A percentile compares a stretch with the other conserved stretches of the same genome.
phyloP scores from a whole-genome alignment of 2,888 invertebrate species.

The Drosophila algonquin region DNA sequence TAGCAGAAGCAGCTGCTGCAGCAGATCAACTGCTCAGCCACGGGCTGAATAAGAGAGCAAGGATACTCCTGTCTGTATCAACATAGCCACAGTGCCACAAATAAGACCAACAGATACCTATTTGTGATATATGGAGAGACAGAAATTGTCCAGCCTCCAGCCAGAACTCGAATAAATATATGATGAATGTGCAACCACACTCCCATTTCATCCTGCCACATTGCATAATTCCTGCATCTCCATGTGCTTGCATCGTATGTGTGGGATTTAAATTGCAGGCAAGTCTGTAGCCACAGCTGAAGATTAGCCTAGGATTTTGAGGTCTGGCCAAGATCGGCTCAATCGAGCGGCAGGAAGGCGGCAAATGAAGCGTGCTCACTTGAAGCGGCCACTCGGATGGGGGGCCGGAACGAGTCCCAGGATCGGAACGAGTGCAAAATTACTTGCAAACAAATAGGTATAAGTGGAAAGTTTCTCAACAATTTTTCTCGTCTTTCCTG shows the following conservation, averaged over 20 bases:
- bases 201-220: constrained; percentile 38
- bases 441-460: constrained; percentile 59
- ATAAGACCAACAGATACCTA: constrained; percentile 12
- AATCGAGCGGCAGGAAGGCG: constrained; percentile 55
- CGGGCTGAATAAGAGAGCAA: neutral
- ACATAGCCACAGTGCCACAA: neutral
- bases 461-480: constrained; percentile 75
- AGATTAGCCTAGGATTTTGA: constrained; percentile 44
- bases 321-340: constrained; percentile 43
- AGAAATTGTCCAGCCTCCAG: neutral
- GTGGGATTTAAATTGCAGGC: constrained; percentile 63
- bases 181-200: constrained; percentile 71
- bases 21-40: constrained; percentile 14
- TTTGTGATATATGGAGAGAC: neutral
- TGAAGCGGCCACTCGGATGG: constrained; percentile 46
- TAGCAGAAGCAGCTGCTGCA: constrained; percentile 3
- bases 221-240: constrained; percentile 11
- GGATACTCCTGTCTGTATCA: neutral
- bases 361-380: constrained; percentile 75
- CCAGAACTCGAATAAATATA: constrained; percentile 56
- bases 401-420: constrained; percentile 14
- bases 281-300: constrained; percentile 9
- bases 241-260: constrained; percentile 51
- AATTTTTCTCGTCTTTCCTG: constrained; percentile 45
- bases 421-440: constrained; percentile 53